These are phyloP conservation scores for Isaurus tuberculatus DNA, from an alignment of 92 coral and sea anemone species.

Conservation along the genomic window DNA sequence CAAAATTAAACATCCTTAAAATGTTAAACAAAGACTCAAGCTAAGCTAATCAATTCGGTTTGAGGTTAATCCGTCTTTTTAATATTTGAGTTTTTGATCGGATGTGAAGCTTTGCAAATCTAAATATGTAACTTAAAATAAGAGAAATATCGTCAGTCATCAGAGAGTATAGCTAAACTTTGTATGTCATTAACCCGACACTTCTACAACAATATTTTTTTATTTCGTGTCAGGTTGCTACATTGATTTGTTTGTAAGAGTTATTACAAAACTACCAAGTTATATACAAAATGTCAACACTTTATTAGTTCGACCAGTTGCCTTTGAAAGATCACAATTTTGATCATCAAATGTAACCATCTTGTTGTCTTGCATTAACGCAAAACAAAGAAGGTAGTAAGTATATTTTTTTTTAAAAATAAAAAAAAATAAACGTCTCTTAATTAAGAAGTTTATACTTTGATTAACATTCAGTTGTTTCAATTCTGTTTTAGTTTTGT, in stretches of 20 bases:
- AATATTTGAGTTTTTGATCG: constrained; percentile 33
- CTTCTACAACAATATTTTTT: constrained; percentile 8
- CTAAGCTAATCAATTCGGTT: constrained; percentile 19
- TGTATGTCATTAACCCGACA: constrained; percentile 5
- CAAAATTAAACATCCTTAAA: constrained; percentile 41
- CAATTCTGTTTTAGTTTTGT: background rate
- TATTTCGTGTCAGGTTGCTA: constrained; percentile 1
- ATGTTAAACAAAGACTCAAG: constrained; percentile 27
- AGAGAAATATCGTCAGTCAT: background rate
- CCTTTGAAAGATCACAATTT: background rate
- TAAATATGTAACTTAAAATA: constrained; percentile 7
- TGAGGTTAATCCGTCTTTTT: constrained; percentile 1
- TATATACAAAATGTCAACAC: constrained; percentile 4
- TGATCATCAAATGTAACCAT: no score
- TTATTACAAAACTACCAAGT: constrained; percentile 14
- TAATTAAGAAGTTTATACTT: constrained; percentile 9
- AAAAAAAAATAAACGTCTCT: constrained; percentile 2
- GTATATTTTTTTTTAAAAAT: background rate
- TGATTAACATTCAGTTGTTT: constrained; percentile 1
- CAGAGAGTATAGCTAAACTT: background rate
- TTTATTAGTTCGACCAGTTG: background rate
- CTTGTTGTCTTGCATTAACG: no score
- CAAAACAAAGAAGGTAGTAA: background rate
- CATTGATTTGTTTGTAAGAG: constrained; percentile 20
- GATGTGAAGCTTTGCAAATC: constrained; percentile 33